Base-by-base conservation (phyloP, 2,888 invertebrate species). In the Sceliomorpha sp. region DNA sequence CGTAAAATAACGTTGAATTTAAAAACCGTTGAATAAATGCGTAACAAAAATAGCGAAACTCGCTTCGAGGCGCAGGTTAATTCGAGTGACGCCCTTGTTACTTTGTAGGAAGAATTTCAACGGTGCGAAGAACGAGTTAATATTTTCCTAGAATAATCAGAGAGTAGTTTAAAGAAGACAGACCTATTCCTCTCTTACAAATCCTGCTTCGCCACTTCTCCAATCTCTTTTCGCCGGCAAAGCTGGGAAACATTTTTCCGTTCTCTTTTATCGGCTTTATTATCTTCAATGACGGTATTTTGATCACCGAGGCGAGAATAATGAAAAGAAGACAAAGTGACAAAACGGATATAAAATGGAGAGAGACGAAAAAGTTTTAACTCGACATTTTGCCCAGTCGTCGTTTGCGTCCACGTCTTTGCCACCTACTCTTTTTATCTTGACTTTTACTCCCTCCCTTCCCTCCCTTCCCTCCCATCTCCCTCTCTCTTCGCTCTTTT, bases 221-320 rank as follows among this genome's bases (percentile, higher is more conserved):
- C 36, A 24, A 44, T 64, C 53, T 53, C 53, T 47, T 53, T 37
- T 59, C 44, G n/a, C 17, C 29, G 27, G 42, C n/a, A n/a, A n/a
- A 27, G 14, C 40, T 40, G 27, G 45, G 26, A 34, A 50, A 44
- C 37, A 48, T 50, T 64, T 53, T 14, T 32, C 50, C 32, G 34
- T 31, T 10, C 37, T 36, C 37, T 44, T 48, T 63, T 56, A 63
- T 63, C 48, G 55, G 55, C 55, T 63, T 63, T 63, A 63, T 63
- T 63, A 66, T 66, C 58, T 12, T 39, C 55, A 39, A 55, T 48
- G 59, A 36, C 53, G 40, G 53, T 55, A 50, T 59, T 67, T 60
- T 59, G 59, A 76, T 75, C 72, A 51, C 26, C 68, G 59, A 71
- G 63, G 55, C 53, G 67, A 17, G 56, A 69, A 73, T 77, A 75